These are phyloP conservation scores for Tyrannus savana DNA, from an alignment of 2,113 vertebrate genomes.

Conservation along the genomic window DNA sequence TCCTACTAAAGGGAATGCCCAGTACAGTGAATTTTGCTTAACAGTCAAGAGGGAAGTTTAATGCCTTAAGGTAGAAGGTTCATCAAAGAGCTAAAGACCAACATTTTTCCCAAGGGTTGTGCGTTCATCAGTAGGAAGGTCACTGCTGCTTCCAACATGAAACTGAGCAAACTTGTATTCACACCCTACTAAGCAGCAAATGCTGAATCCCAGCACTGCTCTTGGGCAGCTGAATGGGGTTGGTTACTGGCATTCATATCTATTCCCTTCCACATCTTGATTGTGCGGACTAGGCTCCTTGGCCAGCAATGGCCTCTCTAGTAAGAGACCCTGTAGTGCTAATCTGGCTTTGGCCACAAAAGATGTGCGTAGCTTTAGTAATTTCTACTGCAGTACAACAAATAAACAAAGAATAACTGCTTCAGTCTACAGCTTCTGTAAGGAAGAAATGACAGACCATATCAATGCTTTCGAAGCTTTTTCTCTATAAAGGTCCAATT, in stretches of 20 bases:
- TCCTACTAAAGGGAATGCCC: background rate
- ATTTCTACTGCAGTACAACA: background rate
- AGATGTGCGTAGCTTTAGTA: background rate
- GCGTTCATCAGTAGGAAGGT: background rate
- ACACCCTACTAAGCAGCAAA: background rate
- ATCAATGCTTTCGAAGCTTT: background rate
- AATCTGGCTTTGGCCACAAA: background rate
- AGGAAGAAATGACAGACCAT: background rate
- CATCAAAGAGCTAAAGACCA: background rate
- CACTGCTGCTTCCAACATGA: background rate
- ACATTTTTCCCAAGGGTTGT: background rate
- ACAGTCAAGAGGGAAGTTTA: background rate
- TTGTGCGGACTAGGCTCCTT: background rate
- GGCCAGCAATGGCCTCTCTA: background rate
- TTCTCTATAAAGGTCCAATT: background rate
- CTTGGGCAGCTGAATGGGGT: background rate
- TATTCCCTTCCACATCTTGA: background rate
- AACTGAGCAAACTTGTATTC: background rate
- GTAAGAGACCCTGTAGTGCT: background rate
- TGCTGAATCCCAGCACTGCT: background rate
- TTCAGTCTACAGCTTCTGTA: background rate
- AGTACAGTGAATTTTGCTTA: background rate
- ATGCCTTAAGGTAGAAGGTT: background rate
- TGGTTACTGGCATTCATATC: background rate
- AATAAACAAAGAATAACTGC: background rate